Percentiles rank a stretch among this genome's conserved stretches.
These are phyloP conservation scores for Aix galericulata DNA, from an alignment of 2,113 vertebrate species.

Conservation along the genomic window DNA sequence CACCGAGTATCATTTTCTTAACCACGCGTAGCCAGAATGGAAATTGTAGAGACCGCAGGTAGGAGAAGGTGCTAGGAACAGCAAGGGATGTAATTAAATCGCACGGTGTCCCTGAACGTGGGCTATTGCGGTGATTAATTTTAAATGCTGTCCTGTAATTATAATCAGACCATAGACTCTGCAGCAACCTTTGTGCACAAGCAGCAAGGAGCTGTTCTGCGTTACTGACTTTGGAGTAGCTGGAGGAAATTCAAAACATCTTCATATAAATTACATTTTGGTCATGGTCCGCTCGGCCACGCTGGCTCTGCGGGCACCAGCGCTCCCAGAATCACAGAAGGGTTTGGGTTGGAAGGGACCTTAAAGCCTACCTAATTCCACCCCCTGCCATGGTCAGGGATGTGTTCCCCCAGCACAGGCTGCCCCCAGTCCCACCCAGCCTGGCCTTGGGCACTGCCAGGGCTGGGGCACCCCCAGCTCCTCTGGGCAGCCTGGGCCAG, in stretches of 20 bases:
- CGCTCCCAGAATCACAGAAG: neutral
- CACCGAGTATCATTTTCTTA: neutral
- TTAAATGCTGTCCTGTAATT: slow-evolving; percentile 42
- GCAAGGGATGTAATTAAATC: slow-evolving; percentile 1
- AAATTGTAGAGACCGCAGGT: neutral
- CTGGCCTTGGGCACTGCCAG: too few species aligned
- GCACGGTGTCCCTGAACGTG: neutral
- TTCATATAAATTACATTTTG: slow-evolving; percentile 54
- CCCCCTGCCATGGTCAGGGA: too few species aligned
- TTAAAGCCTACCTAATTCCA: too few species aligned
- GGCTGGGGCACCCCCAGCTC: too few species aligned
- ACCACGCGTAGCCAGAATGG: neutral
- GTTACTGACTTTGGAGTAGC: slow-evolving; percentile 22
- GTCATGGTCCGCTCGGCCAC: slow-evolving; percentile 24
- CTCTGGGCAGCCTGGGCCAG: too few species aligned
- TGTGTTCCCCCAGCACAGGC: too few species aligned
- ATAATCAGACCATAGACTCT: neutral
- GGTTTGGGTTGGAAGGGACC: too few species aligned
- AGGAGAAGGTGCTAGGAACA: neutral
- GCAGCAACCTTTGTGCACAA: neutral
- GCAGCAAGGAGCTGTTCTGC: slow-evolving; percentile 33
- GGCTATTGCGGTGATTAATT: slow-evolving; percentile 36
- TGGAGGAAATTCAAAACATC: slow-evolving; percentile 32
- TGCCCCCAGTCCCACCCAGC: too few species aligned
- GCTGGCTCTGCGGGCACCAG: neutral